Conservation (phyloP, 2,797 vertebrate species). For the Sebastes hubbsi region DNA sequence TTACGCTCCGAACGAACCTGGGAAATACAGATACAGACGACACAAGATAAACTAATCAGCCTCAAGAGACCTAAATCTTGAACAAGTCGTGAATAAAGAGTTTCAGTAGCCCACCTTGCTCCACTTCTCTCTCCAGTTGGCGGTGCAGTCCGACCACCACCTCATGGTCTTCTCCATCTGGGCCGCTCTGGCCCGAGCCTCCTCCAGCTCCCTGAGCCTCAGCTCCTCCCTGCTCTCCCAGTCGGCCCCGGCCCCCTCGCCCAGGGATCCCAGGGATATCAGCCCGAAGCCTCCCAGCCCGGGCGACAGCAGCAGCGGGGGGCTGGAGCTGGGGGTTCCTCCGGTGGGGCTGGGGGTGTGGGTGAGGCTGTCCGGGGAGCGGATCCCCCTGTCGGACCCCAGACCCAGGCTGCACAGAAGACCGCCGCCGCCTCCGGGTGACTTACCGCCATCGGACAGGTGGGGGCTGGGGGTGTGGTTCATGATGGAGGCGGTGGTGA, state of each 20-base stretch:
- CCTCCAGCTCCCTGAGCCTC: slow-evolving; percentile 93
- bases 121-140: slow-evolving; percentile 99
- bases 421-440: slow-evolving; percentile 64
- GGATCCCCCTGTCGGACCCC: slow-evolving; percentile 85
- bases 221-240: slow-evolving; percentile 97
- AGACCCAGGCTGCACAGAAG: slow-evolving; percentile 89
- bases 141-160: slow-evolving; percentile 98
- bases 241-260: slow-evolving; percentile 83
- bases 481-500: slow-evolving; percentile 76
- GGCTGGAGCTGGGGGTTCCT: slow-evolving; percentile 89
- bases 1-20: slow-evolving; percentile 92
- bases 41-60: background rate
- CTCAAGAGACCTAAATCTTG: background rate
- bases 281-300: slow-evolving; percentile 75
- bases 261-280: slow-evolving; percentile 64
- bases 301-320: slow-evolving; percentile 83
- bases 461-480: slow-evolving; percentile 90
- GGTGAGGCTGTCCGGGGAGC: slow-evolving; percentile 85
- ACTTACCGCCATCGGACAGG: slow-evolving; percentile 87
- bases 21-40: background rate
- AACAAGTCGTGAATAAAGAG: background rate
- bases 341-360: slow-evolving; percentile 88
- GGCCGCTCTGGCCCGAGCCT: slow-evolving; percentile 90
- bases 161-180: slow-evolving; percentile 99
- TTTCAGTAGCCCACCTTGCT: slow-evolving; percentile 85